These are phyloP conservation scores for Anguilla rostrata DNA, from an alignment of 2,113 vertebrate species.

Conservation along the genomic window DNA sequence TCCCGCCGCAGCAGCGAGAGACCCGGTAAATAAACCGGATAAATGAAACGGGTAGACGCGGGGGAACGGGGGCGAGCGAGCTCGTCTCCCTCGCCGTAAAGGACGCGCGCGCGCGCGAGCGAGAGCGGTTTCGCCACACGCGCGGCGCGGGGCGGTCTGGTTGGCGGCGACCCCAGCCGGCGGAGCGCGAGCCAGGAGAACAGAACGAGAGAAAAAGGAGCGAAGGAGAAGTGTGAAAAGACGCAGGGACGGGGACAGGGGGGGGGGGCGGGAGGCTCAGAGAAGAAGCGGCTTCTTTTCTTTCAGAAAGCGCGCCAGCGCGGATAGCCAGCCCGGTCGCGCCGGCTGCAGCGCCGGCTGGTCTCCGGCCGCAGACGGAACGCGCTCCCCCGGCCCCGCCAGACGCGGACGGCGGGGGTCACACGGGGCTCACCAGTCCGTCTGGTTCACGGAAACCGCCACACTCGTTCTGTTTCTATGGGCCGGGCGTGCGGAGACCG, in stretches of 20 bases:
- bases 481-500: neutral
- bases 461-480: neutral
- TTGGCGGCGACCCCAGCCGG: slow-evolving; percentile 37
- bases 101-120: neutral
- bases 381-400: neutral
- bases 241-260: slow-evolving; percentile 17
- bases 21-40: neutral
- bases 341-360: neutral
- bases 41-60: neutral
- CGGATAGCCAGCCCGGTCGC: neutral
- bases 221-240: slow-evolving; percentile 31
- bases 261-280: neutral
- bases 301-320: neutral
- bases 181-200: slow-evolving; percentile 21
- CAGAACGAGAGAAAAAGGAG: slow-evolving; percentile 22
- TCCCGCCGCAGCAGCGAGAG: neutral
- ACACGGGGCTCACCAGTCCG: neutral
- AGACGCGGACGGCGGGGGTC: neutral
- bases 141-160: slow-evolving; percentile 2
- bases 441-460: neutral
- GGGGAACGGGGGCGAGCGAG: neutral
- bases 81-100: neutral
- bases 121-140: slow-evolving; percentile 20
- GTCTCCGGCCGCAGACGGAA: slow-evolving; percentile 28
- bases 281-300: neutral